Evolutionary conservation across 2,888 invertebrate species (phyloP).

Genomic region (Dusona sp.): DNA sequence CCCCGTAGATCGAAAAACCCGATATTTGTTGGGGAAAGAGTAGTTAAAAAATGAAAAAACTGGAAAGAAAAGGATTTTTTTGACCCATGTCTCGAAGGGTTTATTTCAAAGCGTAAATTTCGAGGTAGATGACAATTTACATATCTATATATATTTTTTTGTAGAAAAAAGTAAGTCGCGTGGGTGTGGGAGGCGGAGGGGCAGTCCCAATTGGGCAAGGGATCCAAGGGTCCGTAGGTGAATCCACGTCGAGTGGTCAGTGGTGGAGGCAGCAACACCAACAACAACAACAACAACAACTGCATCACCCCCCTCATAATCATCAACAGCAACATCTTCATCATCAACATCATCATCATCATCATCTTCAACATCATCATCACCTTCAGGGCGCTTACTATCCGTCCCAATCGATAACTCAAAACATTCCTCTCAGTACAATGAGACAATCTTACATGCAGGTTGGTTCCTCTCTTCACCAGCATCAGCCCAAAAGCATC

Average conservation of each 20-base stretch:
- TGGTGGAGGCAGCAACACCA: slow-evolving; percentile 81
- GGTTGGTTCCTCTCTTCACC: slow-evolving; percentile 79
- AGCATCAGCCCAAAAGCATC: slow-evolving; percentile 52
- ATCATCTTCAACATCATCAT: slow-evolving; percentile 78
- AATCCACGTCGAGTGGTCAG: slow-evolving; percentile 80
- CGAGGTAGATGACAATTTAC: not conserved
- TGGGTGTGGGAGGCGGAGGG: slow-evolving; percentile 81
- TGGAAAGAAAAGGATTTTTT: not conserved
- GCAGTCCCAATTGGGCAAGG: slow-evolving; percentile 80
- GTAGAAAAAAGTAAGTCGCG: slow-evolving; percentile 84
- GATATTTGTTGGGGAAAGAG: too few relatives aligned
- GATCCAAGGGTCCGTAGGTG: slow-evolving; percentile 79
- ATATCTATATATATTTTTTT: slow-evolving; percentile 71
- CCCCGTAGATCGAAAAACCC: too few relatives aligned
- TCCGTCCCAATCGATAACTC: slow-evolving; percentile 82
- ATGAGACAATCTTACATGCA: slow-evolving; percentile 86
- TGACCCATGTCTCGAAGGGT: too few relatives aligned
- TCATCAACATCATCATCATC: slow-evolving; percentile 71
- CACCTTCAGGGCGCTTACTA: slow-evolving; percentile 83
- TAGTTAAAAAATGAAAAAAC: not conserved
- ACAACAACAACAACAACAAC: slow-evolving; percentile 74
- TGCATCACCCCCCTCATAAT: slow-evolving; percentile 74
- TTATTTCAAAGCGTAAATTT: not conserved
- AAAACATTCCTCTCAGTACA: slow-evolving; percentile 83
- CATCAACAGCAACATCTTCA: slow-evolving; percentile 73